Conservation (phyloP, 2,113 vertebrate species). For the Tetraodon nigroviridis region DNA sequence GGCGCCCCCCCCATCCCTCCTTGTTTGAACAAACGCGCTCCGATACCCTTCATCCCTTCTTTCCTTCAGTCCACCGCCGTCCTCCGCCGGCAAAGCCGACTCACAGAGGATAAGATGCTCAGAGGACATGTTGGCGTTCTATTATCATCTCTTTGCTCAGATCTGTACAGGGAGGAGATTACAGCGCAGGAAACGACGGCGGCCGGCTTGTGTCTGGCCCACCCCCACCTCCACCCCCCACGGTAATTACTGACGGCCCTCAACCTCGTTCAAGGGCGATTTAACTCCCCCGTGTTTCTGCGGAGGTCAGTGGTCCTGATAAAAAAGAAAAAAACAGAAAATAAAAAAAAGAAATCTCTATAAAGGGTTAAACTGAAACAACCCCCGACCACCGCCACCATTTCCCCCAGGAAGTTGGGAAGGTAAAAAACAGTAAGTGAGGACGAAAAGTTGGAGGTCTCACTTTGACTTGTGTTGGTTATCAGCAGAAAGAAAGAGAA, state of each 20-base stretch:
- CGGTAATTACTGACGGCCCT: slow-evolving; percentile 48
- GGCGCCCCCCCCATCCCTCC: slow-evolving; percentile 31
- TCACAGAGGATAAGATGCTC: slow-evolving; percentile 37
- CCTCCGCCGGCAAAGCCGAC: slow-evolving; percentile 19
- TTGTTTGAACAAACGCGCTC: slow-evolving; percentile 54
- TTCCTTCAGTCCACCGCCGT: slow-evolving; percentile 18
- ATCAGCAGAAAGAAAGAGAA: background rate
- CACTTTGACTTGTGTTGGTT: background rate
- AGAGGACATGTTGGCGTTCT: slow-evolving; percentile 31
- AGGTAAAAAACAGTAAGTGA: background rate
- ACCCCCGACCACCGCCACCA: no score
- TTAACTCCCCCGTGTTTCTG: slow-evolving; percentile 38
- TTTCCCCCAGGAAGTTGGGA: no score
- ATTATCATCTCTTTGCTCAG: slow-evolving; percentile 30
- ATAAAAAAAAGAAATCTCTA: background rate
- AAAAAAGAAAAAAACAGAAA: no score
- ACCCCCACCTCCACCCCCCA: slow-evolving; percentile 17
- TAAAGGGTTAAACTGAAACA: background rate
- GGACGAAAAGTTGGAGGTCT: slow-evolving; percentile 2
- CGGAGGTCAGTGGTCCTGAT: slow-evolving; percentile 16
- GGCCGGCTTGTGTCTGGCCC: slow-evolving; percentile 40
- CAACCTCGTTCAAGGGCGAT: slow-evolving; percentile 52
- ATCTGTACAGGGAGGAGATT: slow-evolving; percentile 45
- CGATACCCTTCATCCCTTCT: slow-evolving; percentile 52
- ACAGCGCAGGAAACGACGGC: slow-evolving; percentile 30